Conservation (phyloP, 2,797 vertebrate species). For the Enteromius trimaculatus region DNA sequence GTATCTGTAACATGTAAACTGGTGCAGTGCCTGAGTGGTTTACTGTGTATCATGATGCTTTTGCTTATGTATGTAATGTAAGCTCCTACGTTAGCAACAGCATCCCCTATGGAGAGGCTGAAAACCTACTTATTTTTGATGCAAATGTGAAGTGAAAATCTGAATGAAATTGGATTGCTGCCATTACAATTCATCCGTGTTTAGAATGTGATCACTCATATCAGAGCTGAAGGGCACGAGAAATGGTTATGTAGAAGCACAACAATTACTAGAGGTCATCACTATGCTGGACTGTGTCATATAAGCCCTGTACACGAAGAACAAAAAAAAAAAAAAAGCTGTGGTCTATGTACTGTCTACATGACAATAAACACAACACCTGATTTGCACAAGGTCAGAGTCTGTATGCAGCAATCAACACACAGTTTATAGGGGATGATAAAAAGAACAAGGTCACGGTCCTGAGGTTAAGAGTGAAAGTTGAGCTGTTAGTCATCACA, state of each 20-base stretch:
- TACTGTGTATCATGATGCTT: too few species aligned
- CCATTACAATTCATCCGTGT: conserved; percentile 15
- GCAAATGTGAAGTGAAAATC: not conserved
- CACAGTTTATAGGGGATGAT: conserved; percentile 23
- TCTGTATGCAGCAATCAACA: conserved; percentile 21
- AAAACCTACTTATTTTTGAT: not conserved
- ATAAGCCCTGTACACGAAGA: not conserved
- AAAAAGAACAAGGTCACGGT: conserved; percentile 31
- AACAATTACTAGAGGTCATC: conserved; percentile 22
- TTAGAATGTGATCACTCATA: not conserved
- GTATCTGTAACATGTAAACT: not conserved
- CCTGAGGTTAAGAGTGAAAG: conserved; percentile 43
- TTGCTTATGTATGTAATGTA: not conserved
- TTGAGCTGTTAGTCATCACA: conserved; percentile 49
- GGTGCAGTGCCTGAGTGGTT: not conserved
- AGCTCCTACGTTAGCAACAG: not conserved
- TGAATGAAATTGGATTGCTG: not conserved
- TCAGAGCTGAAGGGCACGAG: conserved; percentile 11
- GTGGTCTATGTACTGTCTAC: conserved; percentile 19
- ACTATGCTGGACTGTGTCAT: conserved; percentile 3
- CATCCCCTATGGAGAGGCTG: not conserved
- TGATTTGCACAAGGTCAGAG: conserved; percentile 44
- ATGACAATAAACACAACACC: conserved; percentile 32
- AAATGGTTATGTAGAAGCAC: conserved; percentile 23
- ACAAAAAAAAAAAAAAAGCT: not conserved